phyloP scores from a whole-genome alignment of 2,113 vertebrate species.

The Alouatta palliata region DNA sequence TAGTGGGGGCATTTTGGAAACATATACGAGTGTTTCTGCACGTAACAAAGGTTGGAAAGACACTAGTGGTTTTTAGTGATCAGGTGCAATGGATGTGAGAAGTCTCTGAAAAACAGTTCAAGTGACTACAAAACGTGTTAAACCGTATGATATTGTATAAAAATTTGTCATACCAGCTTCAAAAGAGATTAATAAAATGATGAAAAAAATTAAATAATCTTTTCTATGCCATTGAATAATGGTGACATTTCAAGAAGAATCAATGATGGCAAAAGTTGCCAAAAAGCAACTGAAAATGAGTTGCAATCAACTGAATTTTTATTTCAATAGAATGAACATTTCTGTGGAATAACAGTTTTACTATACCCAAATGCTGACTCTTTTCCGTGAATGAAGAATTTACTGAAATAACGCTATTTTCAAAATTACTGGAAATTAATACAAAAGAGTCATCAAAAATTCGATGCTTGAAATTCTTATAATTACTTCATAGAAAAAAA shows the following conservation, averaged over 20 bases:
- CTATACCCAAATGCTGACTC: not conserved
- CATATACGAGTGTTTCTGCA: not conserved
- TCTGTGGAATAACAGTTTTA: not conserved
- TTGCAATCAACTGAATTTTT: not conserved
- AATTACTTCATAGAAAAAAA: not conserved
- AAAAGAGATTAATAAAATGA: not conserved
- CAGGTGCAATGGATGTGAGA: not conserved
- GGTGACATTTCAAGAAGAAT: not conserved
- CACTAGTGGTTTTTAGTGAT: not conserved
- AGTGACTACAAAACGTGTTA: not conserved
- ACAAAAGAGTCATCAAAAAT: not conserved
- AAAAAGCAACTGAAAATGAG: not conserved
- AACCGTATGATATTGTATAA: not conserved
- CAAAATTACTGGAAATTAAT: not conserved
- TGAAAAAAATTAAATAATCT: not conserved
- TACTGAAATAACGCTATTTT: not conserved
- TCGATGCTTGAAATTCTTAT: not conserved
- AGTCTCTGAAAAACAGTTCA: not conserved
- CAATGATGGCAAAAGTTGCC: not conserved
- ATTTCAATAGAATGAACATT: not conserved
- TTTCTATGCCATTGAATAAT: not conserved
- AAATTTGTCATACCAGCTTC: not conserved
- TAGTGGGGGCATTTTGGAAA: not conserved
- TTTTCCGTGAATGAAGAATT: not conserved
- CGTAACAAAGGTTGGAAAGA: not conserved